Percentiles rank a stretch among this genome's conserved stretches.
Conservation (phyloP, 2,113 vertebrate genomes). For the Nannobrachium achirus region DNA sequence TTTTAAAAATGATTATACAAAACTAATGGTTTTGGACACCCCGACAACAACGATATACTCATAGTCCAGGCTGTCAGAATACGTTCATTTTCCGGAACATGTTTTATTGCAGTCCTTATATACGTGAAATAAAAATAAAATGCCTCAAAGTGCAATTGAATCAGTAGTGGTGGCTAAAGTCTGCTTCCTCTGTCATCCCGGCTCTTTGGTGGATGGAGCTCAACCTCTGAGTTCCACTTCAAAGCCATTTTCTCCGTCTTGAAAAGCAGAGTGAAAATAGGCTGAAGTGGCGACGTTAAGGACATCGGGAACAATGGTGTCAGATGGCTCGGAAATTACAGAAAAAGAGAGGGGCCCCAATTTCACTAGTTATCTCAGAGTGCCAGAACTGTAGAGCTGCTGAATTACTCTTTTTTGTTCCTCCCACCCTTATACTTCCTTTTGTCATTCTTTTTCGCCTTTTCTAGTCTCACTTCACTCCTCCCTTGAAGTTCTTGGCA, state of each 20-base stretch:
- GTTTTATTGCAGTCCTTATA: too few species aligned
- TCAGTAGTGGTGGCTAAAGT: background rate
- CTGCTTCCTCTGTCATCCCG: background rate
- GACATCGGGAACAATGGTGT: slow-evolving; percentile 13
- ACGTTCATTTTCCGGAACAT: too few species aligned
- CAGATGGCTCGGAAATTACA: slow-evolving; percentile 14
- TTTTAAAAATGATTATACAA: too few species aligned
- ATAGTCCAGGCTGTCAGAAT: too few species aligned
- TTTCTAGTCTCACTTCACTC: slow-evolving; percentile 5
- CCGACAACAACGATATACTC: too few species aligned
- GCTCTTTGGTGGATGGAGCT: background rate
- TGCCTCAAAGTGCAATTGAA: background rate
- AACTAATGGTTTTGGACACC: too few species aligned
- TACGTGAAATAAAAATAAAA: too few species aligned
- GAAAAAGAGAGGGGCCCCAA: background rate
- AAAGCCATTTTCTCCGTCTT: background rate
- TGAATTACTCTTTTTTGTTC: too few species aligned
- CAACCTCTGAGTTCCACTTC: background rate
- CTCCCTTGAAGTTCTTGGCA: background rate
- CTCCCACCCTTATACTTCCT: too few species aligned
- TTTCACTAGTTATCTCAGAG: too few species aligned
- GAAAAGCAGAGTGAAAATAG: background rate
- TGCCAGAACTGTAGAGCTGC: too few species aligned
- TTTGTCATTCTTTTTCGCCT: background rate
- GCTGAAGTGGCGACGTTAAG: background rate